Evolutionary conservation across 1,140 invertebrate genomes (phyloP).

Genomic region (Listronotus bonariensis): DNA sequence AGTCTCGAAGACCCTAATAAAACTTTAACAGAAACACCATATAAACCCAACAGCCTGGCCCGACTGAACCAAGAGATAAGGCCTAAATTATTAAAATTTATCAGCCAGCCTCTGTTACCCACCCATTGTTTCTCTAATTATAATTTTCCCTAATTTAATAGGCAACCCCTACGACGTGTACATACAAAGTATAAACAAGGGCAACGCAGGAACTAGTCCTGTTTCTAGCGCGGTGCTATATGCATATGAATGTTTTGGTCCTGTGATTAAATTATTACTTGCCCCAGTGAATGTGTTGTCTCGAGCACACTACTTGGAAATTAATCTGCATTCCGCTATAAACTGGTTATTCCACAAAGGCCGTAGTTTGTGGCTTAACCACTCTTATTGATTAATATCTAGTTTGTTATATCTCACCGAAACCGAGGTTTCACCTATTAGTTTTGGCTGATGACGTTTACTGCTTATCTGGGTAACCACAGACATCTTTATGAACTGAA

Average conservation of each 20-base stretch:
- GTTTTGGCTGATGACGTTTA: slow-evolving; percentile 1
- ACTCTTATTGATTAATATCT: slow-evolving; percentile 14
- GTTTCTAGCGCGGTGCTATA: slow-evolving; percentile 8
- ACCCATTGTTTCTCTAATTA: slow-evolving; percentile 18
- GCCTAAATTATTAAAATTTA: no score
- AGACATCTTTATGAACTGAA: background rate
- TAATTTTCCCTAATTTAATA: slow-evolving; percentile 15
- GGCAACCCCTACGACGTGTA: slow-evolving; percentile 16
- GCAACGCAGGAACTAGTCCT: slow-evolving; percentile 14
- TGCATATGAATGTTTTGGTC: slow-evolving; percentile 17
- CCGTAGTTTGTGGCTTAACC: background rate
- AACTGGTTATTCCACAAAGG: slow-evolving; percentile 10
- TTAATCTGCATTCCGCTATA: slow-evolving; percentile 13
- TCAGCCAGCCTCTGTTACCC: background rate
- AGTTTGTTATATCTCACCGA: slow-evolving; percentile 14
- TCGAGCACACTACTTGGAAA: slow-evolving; percentile 9
- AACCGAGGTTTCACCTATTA: slow-evolving; percentile 5
- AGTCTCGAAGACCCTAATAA: no score
- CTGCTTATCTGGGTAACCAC: slow-evolving; percentile 2
- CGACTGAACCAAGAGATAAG: no score
- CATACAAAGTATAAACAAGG: slow-evolving; percentile 24
- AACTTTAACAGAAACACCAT: no score
- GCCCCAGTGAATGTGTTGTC: slow-evolving; percentile 14
- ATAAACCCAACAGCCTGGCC: no score
- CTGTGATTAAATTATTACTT: slow-evolving; percentile 23